Evolutionary conservation across 2,113 vertebrate genomes (phyloP), one percentile per base, ranked within the genome.

Genomic region (Chionomys nivalis): DNA sequence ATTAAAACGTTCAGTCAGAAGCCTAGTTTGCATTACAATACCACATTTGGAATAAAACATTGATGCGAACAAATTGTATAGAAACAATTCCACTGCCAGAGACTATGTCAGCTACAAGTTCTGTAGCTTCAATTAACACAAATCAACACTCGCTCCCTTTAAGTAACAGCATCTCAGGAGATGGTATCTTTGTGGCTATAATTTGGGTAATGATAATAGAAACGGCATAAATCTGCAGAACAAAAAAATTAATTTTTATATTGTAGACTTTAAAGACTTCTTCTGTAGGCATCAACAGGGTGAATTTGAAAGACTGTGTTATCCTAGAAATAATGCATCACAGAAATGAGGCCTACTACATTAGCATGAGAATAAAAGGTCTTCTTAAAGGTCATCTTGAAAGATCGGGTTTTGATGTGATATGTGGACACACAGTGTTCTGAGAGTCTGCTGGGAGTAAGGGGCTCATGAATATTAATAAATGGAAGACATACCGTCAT

Each of bases 391-490:
- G 98, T 98, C 98, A 98, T 97, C 96, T 70, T 87, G 95, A 52
- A 88, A 97, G 66, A 98, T 98, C 89, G 87, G 88, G 47, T 96
- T 98, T 98, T 90, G 96, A 97, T 95, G 72, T 89, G 92, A 44
- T 63, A 33, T 89, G 78, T 82, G 88, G 66, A 94, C 89, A 95
- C 89, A 66, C 70, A 97, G 81, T 94, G 87, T 77, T 95, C 92
- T 94, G 82, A 96, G 94, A 97, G 97, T 96, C 95, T 33, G 89
- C 88, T 72, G 58, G 68, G 72, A 90, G 76, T 61, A 89, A 42
- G 87, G 96, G 92, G 91, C 72, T 68, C 91, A 98, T 98, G 97
- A 98, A 98, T 98, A 98, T 98, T 98, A 97, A 98, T 98, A 97
- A 96, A 83, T 47, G 47, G 96, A 76, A 97, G 85, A 86, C n/a